A percentile compares a stretch with the other conserved stretches of the same genome.
Evolutionary conservation across 2,888 invertebrate species (phyloP).

Genomic region (Drosophila nr. perissopoda): DNA sequence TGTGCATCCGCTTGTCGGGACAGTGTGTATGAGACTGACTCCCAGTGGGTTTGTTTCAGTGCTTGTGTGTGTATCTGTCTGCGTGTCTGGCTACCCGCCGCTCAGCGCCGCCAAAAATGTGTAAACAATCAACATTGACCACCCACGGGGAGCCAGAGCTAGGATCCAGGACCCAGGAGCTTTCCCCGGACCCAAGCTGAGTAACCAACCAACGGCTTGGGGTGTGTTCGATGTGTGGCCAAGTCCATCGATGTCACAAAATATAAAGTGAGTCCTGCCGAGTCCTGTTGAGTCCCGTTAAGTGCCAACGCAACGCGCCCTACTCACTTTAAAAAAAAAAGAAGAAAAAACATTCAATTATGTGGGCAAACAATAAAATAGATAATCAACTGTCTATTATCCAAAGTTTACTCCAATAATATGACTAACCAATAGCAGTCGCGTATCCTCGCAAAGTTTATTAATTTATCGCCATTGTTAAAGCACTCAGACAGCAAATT

Average conservation of each 20-base stretch:
- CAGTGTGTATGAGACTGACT: slow-evolving; percentile 10
- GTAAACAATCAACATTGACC: slow-evolving; percentile 76
- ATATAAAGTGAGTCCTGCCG: slow-evolving; percentile 23
- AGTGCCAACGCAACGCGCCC: slow-evolving; percentile 10
- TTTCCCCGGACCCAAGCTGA: slow-evolving; percentile 14
- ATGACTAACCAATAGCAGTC: slow-evolving; percentile 13
- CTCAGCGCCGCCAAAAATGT: slow-evolving; percentile 70
- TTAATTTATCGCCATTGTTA: slow-evolving; percentile 43
- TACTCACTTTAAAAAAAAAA: slow-evolving; percentile 10
- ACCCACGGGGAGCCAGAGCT: slow-evolving; percentile 42
- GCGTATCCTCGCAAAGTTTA: slow-evolving; percentile 13
- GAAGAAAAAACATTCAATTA: slow-evolving; percentile 69
- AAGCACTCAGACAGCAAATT: slow-evolving; percentile 10
- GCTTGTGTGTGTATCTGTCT: slow-evolving; percentile 22
- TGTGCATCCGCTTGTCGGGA: slow-evolving; percentile 24
- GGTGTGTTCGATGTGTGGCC: slow-evolving; percentile 35
- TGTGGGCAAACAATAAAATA: slow-evolving; percentile 69
- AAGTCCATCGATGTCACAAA: slow-evolving; percentile 59
- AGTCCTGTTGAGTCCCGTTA: slow-evolving; percentile 4
- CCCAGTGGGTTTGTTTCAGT: slow-evolving; percentile 45
- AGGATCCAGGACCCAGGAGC: slow-evolving; percentile 16
- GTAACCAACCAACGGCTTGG: slow-evolving; percentile 41
- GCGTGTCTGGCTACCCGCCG: slow-evolving; percentile 35
- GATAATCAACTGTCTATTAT: slow-evolving; percentile 39
- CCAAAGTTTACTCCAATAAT: slow-evolving; percentile 24